Percentiles rank a stretch among this genome's conserved stretches.
Conservation (phyloP, 92 coral and sea anemone species). For the Desmophyllum pertusum region DNA sequence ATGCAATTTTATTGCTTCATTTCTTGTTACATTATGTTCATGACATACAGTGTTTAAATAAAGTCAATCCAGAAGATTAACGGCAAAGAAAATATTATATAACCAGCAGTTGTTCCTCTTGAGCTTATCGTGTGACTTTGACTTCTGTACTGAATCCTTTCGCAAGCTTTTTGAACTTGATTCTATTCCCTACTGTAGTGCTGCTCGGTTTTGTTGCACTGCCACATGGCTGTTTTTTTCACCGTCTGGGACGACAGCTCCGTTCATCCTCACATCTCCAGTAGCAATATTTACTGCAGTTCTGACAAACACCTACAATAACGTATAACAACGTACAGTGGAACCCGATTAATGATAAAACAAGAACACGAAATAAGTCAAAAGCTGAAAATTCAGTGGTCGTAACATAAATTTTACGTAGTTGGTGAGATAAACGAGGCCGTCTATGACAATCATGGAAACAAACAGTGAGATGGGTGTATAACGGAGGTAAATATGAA, state of each 20-base stretch:
- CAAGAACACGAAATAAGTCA: no score
- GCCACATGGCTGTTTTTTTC: background rate
- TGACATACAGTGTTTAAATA: background rate
- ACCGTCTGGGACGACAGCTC: background rate
- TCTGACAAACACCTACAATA: background rate
- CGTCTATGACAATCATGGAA: no score
- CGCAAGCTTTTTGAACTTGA: background rate
- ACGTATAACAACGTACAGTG: background rate
- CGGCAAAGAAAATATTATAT: background rate
- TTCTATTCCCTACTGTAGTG: background rate
- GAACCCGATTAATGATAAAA: no score
- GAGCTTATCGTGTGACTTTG: background rate
- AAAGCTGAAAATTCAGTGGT: no score
- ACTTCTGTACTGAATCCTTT: constrained; percentile 15
- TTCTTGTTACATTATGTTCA: background rate
- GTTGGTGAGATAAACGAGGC: no score
- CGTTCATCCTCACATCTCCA: constrained; percentile 9
- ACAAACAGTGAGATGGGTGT: no score
- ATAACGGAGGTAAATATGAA: no score
- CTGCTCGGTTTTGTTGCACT: background rate
- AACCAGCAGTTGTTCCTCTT: background rate
- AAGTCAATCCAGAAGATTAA: background rate
- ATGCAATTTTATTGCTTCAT: background rate
- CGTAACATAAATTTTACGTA: no score
- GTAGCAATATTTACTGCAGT: background rate